These are phyloP conservation scores for Actenoides hombroni DNA, from an alignment of 2,113 vertebrate species.

Conservation along the genomic window DNA sequence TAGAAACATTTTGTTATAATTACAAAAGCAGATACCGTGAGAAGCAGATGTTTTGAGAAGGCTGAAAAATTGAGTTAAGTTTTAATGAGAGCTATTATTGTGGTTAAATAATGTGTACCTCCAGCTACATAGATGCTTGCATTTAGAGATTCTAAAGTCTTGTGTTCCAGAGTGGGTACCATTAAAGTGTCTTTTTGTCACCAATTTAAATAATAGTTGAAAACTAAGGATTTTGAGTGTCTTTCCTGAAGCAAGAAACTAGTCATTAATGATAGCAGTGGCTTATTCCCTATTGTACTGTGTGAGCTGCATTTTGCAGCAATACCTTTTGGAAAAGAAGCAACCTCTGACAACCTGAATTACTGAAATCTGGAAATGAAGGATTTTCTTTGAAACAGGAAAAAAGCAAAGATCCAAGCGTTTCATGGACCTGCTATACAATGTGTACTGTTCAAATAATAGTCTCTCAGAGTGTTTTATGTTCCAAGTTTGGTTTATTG, in stretches of 20 bases:
- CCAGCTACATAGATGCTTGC: neutral
- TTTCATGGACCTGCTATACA: neutral
- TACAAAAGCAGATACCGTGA: neutral
- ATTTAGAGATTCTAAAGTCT: slow-evolving; percentile 1
- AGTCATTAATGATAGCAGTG: neutral
- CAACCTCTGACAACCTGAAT: neutral
- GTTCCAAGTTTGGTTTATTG: neutral
- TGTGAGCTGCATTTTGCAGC: neutral
- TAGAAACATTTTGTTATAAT: neutral
- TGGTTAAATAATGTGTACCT: slow-evolving; percentile 39
- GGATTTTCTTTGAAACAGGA: neutral
- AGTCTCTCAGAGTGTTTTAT: neutral
- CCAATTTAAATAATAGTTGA: slow-evolving; percentile 24
- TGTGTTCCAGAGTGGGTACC: neutral
- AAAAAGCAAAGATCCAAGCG: neutral
- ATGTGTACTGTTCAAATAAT: neutral
- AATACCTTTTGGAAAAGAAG: neutral
- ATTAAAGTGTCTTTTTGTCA: slow-evolving; percentile 30
- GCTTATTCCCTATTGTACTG: neutral
- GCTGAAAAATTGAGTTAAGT: neutral
- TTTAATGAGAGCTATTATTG: slow-evolving; percentile 32
- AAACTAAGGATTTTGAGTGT: slow-evolving; percentile 12
- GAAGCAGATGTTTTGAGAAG: slow-evolving; percentile 29
- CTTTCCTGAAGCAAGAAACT: slow-evolving; percentile 23
- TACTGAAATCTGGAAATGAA: neutral